Evolutionary conservation across 1,140 invertebrate genomes (phyloP).

Genomic region (Heliconius hermathena): DNA sequence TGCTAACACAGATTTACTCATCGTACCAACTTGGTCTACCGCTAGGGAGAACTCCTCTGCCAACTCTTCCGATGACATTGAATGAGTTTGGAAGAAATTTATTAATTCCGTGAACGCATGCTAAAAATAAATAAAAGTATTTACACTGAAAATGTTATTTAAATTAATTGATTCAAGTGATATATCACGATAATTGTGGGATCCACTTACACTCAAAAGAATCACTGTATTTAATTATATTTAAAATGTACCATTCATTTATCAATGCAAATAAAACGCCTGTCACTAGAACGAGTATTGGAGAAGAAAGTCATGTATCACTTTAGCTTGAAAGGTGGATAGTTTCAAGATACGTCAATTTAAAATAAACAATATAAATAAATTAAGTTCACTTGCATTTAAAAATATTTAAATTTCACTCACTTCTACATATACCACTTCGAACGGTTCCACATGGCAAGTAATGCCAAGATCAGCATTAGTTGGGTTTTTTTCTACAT

Average conservation of each 20-base stretch:
- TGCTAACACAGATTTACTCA: slow-evolving; percentile 78
- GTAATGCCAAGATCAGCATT: slow-evolving; percentile 87
- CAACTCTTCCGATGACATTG: slow-evolving; percentile 68
- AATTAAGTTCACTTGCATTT: neutral
- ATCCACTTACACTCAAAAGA: too few species aligned
- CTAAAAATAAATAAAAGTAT: slow-evolving; percentile 70
- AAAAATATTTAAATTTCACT: slow-evolving; percentile 33
- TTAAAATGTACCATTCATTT: too few species aligned
- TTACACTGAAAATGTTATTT: neutral
- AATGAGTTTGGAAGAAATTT: slow-evolving; percentile 86
- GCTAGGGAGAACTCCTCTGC: slow-evolving; percentile 55
- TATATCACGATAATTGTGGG: too few species aligned
- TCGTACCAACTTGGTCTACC: slow-evolving; percentile 51
- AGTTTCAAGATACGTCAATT: too few species aligned
- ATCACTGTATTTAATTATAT: too few species aligned
- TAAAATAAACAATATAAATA: neutral
- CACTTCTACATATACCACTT: slow-evolving; percentile 92
- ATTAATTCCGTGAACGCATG: slow-evolving; percentile 89
- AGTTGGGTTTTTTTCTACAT: slow-evolving; percentile 89
- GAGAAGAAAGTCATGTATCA: too few species aligned
- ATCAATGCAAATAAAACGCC: too few species aligned
- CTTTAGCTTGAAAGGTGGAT: too few species aligned
- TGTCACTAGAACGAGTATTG: too few species aligned
- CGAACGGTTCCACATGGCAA: slow-evolving; percentile 87
- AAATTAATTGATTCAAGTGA: neutral